Conservation (phyloP, 2,888 invertebrate genomes). For the Onchidella celtica region DNA sequence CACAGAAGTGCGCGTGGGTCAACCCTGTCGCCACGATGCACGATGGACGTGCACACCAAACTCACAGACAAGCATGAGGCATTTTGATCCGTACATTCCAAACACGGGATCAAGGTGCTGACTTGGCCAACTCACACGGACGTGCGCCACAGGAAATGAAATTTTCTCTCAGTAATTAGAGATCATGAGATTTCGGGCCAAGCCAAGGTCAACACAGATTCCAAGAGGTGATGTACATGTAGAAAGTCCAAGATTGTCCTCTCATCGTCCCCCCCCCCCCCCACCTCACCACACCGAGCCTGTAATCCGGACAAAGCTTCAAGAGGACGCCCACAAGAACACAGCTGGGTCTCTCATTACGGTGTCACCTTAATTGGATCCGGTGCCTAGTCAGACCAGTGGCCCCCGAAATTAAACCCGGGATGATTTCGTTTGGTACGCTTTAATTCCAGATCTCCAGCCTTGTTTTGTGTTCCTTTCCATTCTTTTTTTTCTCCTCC, state of each 20-base stretch:
- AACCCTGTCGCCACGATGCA: too few species aligned
- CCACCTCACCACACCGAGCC: too few species aligned
- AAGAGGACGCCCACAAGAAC: not conserved
- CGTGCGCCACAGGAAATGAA: too few species aligned
- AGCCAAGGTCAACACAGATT: not conserved
- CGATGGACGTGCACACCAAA: too few species aligned
- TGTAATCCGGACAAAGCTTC: not conserved
- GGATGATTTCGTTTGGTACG: slow-evolving; percentile 31
- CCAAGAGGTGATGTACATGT: not conserved
- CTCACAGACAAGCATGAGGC: too few species aligned
- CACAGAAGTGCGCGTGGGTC: not conserved
- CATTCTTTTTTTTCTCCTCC: not conserved
- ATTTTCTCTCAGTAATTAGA: not conserved
- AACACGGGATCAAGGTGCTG: too few species aligned
- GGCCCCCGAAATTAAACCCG: slow-evolving; percentile 1
- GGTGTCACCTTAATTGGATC: slow-evolving; percentile 29
- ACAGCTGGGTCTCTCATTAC: slow-evolving; percentile 11
- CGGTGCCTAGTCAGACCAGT: slow-evolving; percentile 11
- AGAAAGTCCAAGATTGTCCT: not conserved
- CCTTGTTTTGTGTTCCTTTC: not conserved
- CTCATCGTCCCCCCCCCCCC: too few species aligned
- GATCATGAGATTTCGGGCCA: not conserved
- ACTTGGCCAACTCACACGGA: too few species aligned
- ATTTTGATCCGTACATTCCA: too few species aligned
- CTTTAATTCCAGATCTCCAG: slow-evolving; percentile 18